Conservation (phyloP, 1,140 invertebrate species). For the Heliothis virescens region DNA sequence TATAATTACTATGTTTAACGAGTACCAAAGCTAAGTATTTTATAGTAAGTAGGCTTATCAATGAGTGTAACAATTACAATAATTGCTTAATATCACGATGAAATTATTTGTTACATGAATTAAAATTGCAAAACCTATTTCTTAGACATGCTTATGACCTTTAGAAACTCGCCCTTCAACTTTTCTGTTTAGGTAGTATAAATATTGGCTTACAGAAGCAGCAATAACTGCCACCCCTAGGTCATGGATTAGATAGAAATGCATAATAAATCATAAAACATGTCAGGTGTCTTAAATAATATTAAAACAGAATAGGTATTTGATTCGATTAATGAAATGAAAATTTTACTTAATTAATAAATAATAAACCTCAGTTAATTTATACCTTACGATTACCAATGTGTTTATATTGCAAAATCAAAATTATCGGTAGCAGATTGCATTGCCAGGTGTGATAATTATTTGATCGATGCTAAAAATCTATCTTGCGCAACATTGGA, state of each 20-base stretch:
- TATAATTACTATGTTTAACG: constrained; percentile 5
- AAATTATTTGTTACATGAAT: background rate
- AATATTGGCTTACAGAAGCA: too few relatives aligned
- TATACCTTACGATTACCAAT: background rate
- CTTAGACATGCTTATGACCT: background rate
- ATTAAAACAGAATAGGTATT: too few relatives aligned
- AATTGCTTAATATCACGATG: constrained; percentile 8
- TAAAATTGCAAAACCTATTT: constrained; percentile 7
- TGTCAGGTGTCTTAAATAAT: too few relatives aligned
- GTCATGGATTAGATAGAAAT: too few relatives aligned
- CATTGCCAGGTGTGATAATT: background rate
- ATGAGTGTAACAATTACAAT: constrained; percentile 13
- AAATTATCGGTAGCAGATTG: too few relatives aligned
- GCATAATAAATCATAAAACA: too few relatives aligned
- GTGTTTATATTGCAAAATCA: too few relatives aligned
- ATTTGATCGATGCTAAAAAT: background rate
- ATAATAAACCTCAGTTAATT: too few relatives aligned
- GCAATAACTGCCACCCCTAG: too few relatives aligned
- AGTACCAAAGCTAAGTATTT: constrained; percentile 1
- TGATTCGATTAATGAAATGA: too few relatives aligned
- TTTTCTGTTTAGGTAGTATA: background rate
- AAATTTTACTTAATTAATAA: too few relatives aligned
- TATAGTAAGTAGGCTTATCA: constrained; percentile 37
- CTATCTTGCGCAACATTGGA: background rate
- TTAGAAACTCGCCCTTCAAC: background rate